phyloP scores from a whole-genome alignment of 2,113 vertebrate species.

The Scophthalmus maximus region DNA sequence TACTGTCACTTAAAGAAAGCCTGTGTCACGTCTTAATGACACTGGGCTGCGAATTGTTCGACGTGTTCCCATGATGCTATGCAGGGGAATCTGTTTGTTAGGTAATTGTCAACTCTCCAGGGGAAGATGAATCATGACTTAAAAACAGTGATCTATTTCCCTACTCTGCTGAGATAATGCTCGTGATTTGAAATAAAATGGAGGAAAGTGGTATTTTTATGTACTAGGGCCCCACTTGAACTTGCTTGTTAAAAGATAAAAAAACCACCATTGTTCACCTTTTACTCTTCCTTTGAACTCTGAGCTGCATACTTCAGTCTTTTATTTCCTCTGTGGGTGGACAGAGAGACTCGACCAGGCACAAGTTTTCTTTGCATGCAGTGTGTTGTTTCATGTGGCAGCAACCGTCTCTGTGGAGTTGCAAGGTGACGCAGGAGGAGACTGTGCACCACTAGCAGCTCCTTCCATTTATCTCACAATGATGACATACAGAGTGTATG shows the following conservation, averaged over 20 bases:
- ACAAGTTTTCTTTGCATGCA: conserved; percentile 41
- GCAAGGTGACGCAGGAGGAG: conserved; percentile 41
- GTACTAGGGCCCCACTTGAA: background rate
- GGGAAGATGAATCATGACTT: background rate
- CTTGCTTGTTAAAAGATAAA: background rate
- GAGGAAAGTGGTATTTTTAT: background rate
- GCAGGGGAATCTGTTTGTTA: background rate
- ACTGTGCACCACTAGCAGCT: conserved; percentile 29
- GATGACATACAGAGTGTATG: conserved; percentile 19
- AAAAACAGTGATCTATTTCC: background rate
- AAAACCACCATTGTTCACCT: background rate
- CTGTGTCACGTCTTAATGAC: background rate
- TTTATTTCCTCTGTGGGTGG: background rate
- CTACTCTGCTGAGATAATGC: background rate
- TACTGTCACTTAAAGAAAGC: background rate
- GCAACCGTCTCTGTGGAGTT: conserved; percentile 40
- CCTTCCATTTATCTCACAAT: conserved; percentile 32
- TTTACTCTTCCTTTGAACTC: conserved; percentile 4
- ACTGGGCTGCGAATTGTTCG: background rate
- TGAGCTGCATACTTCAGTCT: background rate
- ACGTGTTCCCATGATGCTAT: background rate
- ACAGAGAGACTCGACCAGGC: too few species aligned
- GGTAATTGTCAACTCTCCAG: background rate
- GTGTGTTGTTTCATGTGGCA: conserved; percentile 46
- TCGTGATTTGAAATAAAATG: background rate